Conservation (phyloP, 64 coral and sea anemone species). For the Catalaphyllia jardinei region DNA sequence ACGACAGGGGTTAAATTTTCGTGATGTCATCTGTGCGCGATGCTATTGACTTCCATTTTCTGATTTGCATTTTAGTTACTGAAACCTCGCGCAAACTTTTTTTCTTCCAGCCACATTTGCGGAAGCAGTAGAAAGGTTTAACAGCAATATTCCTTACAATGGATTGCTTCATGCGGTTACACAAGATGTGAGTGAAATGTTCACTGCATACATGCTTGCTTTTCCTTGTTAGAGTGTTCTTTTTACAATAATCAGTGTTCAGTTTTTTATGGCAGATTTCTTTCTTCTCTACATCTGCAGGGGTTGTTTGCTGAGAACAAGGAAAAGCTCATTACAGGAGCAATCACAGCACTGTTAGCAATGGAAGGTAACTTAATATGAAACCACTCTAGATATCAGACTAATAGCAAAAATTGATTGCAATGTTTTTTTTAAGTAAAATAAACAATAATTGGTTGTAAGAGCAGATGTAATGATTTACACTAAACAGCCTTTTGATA, state of each 20-base stretch:
- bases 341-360: slow-evolving; percentile 80
- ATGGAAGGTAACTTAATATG: slow-evolving; percentile 72
- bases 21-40: no score
- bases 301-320: slow-evolving; percentile 97
- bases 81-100: background rate
- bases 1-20: no score
- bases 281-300: background rate
- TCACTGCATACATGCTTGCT: background rate
- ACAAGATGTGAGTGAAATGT: slow-evolving; percentile 79
- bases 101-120: slow-evolving; percentile 72
- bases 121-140: slow-evolving; percentile 94
- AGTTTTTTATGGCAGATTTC: no score
- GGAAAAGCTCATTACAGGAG: slow-evolving; percentile 92
- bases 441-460: background rate
- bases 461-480: no score
- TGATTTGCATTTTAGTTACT: no score
- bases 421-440: no score
- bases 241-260: background rate
- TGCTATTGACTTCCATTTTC: no score
- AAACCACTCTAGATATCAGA: background rate
- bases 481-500: no score
- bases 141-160: slow-evolving; percentile 96
- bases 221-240: background rate
- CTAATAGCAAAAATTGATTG: background rate
- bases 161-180: slow-evolving; percentile 93